phyloP scores from a whole-genome alignment of 2,797 vertebrate genomes.

The Botia kubotai region DNA sequence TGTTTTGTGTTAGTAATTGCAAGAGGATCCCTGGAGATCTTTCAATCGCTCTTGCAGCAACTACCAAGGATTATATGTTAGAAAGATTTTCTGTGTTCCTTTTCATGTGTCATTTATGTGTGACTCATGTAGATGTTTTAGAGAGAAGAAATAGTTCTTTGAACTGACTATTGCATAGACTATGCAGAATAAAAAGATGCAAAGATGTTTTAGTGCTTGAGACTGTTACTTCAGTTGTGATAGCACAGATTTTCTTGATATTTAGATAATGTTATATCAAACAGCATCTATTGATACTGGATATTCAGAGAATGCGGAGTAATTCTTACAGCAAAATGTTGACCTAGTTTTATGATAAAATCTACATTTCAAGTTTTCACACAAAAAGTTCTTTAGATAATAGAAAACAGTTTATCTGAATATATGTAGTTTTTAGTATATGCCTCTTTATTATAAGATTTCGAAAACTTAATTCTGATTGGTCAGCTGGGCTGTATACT shows the following conservation, averaged over 20 bases:
- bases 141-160: not conserved
- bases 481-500: too few species aligned
- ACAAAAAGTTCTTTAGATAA: too few species aligned
- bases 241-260: not conserved
- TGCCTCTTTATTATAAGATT: too few species aligned
- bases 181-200: not conserved
- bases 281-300: too few species aligned
- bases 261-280: too few species aligned
- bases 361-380: too few species aligned
- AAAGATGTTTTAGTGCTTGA: not conserved
- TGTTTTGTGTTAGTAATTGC: conserved; percentile 28
- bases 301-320: too few species aligned
- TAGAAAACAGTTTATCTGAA: too few species aligned
- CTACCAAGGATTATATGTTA: conserved; percentile 1
- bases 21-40: conserved; percentile 8
- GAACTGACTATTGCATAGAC: not conserved
- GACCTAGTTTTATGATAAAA: too few species aligned
- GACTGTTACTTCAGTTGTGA: not conserved
- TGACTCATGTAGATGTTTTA: conserved; percentile 5
- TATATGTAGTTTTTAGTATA: too few species aligned
- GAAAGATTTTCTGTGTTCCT: conserved; percentile 22
- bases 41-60: not conserved
- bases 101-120: not conserved
- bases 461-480: too few species aligned
- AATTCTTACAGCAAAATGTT: too few species aligned